These are phyloP conservation scores for Ptilorrhoa leucosticta DNA, from an alignment of 2,113 vertebrate species.

Conservation along the genomic window DNA sequence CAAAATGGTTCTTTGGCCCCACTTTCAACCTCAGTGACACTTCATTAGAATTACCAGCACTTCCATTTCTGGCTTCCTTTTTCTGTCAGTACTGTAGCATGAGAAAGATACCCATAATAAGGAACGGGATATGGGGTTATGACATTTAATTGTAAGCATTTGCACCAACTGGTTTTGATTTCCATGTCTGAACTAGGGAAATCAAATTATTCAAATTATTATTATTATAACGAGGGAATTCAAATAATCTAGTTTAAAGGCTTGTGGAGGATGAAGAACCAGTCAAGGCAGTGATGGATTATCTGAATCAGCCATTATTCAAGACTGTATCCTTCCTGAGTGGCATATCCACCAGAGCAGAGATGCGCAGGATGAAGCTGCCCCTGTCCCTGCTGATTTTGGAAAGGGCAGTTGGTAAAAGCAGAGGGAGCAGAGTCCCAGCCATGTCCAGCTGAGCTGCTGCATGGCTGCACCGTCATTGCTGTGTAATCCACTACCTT, in stretches of 20 bases:
- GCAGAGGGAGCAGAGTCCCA: neutral
- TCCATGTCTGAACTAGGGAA: neutral
- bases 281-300: neutral
- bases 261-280: neutral
- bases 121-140: neutral
- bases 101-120: neutral
- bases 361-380: neutral
- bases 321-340: neutral
- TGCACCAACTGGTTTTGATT: neutral
- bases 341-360: neutral
- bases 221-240: no score
- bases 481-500: neutral
- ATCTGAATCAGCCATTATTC: neutral
- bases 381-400: neutral
- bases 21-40: neutral
- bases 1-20: neutral
- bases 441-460: neutral
- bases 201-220: no score
- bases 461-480: accelerated
- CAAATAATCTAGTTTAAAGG: neutral
- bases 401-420: neutral
- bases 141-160: neutral
- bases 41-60: neutral
- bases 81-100: neutral
- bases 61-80: neutral